A percentile compares a stretch with the other conserved stretches of the same genome.
Evolutionary conservation across 2,797 vertebrate genomes (phyloP).

Genomic region (Nothura maculosa): DNA sequence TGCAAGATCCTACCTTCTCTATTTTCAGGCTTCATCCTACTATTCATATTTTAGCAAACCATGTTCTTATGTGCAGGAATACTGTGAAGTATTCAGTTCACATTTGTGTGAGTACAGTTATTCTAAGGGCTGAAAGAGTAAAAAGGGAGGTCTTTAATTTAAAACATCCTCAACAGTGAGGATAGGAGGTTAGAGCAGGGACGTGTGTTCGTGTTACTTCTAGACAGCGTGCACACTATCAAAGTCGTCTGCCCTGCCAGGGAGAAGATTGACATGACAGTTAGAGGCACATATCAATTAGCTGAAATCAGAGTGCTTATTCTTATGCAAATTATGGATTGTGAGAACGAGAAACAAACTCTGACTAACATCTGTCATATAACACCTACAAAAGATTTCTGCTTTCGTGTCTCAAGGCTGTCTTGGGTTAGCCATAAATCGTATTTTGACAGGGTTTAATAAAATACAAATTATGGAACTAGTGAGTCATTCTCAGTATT

Average conservation of each 20-base stretch:
- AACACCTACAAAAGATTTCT: constrained; percentile 66
- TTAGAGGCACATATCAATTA: constrained; percentile 60
- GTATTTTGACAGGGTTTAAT: constrained; percentile 75
- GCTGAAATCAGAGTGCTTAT: constrained; percentile 59
- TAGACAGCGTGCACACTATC: neutral
- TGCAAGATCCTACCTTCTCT: constrained; percentile 31
- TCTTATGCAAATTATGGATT: constrained; percentile 63
- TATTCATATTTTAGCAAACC: constrained; percentile 1
- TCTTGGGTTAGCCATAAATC: constrained; percentile 59
- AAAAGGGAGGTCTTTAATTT: neutral
- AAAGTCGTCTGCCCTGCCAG: neutral
- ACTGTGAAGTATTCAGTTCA: neutral
- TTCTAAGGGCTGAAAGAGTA: neutral
- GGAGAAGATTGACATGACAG: constrained; percentile 16
- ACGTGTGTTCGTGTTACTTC: neutral
- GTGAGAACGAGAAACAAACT: constrained; percentile 30
- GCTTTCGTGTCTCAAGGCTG: constrained; percentile 41
- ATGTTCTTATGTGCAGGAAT: neutral
- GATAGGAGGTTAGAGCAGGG: neutral
- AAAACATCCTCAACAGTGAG: neutral
- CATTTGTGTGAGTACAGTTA: neutral
- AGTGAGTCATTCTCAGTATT: constrained; percentile 53
- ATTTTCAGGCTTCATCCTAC: neutral
- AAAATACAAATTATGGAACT: constrained; percentile 70
- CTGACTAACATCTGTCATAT: constrained; percentile 59